Evolutionary conservation across 1,140 invertebrate genomes (phyloP).

Genomic region (Sinonovacula constricta): DNA sequence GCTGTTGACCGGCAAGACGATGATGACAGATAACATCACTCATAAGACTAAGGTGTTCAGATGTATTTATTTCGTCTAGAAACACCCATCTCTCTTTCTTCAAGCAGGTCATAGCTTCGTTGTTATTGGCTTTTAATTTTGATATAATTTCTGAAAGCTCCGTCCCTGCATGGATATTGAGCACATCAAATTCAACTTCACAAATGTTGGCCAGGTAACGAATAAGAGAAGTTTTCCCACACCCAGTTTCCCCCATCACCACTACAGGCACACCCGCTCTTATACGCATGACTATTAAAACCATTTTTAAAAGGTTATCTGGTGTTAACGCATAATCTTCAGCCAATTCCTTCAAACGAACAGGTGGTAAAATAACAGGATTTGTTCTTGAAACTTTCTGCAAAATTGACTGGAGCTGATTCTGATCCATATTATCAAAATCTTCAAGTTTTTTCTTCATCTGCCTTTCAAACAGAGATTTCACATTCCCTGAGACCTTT

Average conservation of each 20-base stretch:
- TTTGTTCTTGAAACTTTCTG: constrained; percentile 43
- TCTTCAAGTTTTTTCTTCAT: constrained; percentile 53
- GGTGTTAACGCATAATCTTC: constrained; percentile 60
- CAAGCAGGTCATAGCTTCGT: constrained; percentile 13
- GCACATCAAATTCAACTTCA: constrained; percentile 42
- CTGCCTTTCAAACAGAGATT: constrained; percentile 57
- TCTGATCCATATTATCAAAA: constrained; percentile 28
- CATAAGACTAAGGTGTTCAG: constrained; percentile 57
- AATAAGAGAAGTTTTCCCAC: constrained; percentile 67
- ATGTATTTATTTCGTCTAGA: constrained; percentile 67
- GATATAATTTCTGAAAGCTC: constrained; percentile 36
- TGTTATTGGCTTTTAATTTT: constrained; percentile 16
- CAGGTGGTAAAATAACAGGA: background rate
- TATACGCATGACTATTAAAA: constrained; percentile 57
- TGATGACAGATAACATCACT: constrained; percentile 60
- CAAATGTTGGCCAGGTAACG: constrained; percentile 51
- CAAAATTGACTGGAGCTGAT: constrained; percentile 47
- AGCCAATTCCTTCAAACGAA: constrained; percentile 18
- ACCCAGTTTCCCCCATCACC: constrained; percentile 74
- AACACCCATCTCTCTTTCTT: constrained; percentile 50
- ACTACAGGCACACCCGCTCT: constrained; percentile 65
- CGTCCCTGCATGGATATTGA: constrained; percentile 62
- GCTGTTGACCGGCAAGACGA: constrained; percentile 33
- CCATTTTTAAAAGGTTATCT: constrained; percentile 66
- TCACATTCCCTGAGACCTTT: constrained; percentile 52